phyloP scores from a whole-genome alignment of 1,140 invertebrate genomes.

The Achroia grisella region DNA sequence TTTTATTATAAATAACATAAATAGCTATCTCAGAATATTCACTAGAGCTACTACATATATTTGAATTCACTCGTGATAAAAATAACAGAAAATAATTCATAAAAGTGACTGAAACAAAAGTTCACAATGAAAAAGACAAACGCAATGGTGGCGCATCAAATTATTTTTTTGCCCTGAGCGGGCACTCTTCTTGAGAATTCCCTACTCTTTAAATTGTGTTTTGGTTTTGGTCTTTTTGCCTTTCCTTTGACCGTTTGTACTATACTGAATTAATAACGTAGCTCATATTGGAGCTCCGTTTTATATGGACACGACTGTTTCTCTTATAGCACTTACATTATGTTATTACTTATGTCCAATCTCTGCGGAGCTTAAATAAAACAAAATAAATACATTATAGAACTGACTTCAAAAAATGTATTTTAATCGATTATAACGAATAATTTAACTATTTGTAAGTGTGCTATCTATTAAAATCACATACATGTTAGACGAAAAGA shows the following conservation, averaged over 20 bases:
- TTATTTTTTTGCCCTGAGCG: conserved; percentile 50
- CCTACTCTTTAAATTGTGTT: conserved; percentile 63
- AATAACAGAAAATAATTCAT: conserved; percentile 69
- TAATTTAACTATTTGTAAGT: too few species aligned
- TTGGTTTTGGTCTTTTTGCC: conserved; percentile 58
- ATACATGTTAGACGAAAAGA: too few species aligned
- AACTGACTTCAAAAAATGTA: too few species aligned
- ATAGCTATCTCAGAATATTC: too few species aligned
- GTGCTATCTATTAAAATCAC: too few species aligned
- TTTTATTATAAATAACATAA: too few species aligned
- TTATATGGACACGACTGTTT: too few species aligned
- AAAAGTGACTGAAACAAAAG: conserved; percentile 65
- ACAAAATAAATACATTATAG: too few species aligned
- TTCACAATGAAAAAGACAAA: conserved; percentile 70
- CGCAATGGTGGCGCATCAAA: conserved; percentile 46
- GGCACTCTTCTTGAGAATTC: conserved; percentile 64
- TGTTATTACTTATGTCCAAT: too few species aligned
- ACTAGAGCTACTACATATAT: conserved; percentile 12
- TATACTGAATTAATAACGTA: conserved; percentile 47
- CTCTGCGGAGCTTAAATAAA: too few species aligned
- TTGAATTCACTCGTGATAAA: conserved; percentile 58
- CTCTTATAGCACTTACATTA: too few species aligned
- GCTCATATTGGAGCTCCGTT: conserved; percentile 19
- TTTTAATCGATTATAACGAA: too few species aligned
- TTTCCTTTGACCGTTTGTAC: conserved; percentile 42